Evolutionary conservation across 1,140 invertebrate species (phyloP).

Genomic region (Drosophila teissieri): DNA sequence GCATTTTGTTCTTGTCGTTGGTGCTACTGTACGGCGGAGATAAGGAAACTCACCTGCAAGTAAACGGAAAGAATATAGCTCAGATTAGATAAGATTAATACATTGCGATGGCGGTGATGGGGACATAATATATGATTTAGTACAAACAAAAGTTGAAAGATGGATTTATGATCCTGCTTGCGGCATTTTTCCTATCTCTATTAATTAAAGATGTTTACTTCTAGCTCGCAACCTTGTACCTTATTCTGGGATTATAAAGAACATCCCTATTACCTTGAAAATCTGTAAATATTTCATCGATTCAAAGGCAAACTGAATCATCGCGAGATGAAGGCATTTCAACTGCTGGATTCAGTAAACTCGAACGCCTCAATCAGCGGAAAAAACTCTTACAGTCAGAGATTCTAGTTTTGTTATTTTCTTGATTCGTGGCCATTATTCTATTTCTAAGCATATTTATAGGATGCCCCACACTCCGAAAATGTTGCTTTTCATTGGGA

Average conservation of each 20-base stretch:
- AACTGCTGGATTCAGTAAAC: background rate
- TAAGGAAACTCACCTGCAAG: constrained; percentile 76
- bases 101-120: constrained; percentile 37
- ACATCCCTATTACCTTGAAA: background rate
- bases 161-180: constrained; percentile 17
- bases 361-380: constrained; percentile 56
- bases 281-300: background rate
- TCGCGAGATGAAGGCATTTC: background rate
- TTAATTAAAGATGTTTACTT: background rate
- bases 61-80: constrained; percentile 49
- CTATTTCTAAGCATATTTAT: constrained; percentile 71
- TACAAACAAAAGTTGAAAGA: constrained; percentile 17
- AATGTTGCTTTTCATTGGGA: constrained; percentile 23
- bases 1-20: constrained; percentile 55
- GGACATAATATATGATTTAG: constrained; percentile 17
- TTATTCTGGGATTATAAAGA: background rate
- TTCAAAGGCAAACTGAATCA: background rate
- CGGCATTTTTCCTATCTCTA: too few relatives aligned
- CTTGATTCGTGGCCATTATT: constrained; percentile 37
- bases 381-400: constrained; percentile 14
- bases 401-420: constrained; percentile 31
- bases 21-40: constrained; percentile 38
- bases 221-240: too few relatives aligned
- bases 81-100: constrained; percentile 60
- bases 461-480: constrained; percentile 46